These are phyloP conservation scores for Spisula subtruncata DNA, from an alignment of 2,888 invertebrate genomes.

Conservation along the genomic window DNA sequence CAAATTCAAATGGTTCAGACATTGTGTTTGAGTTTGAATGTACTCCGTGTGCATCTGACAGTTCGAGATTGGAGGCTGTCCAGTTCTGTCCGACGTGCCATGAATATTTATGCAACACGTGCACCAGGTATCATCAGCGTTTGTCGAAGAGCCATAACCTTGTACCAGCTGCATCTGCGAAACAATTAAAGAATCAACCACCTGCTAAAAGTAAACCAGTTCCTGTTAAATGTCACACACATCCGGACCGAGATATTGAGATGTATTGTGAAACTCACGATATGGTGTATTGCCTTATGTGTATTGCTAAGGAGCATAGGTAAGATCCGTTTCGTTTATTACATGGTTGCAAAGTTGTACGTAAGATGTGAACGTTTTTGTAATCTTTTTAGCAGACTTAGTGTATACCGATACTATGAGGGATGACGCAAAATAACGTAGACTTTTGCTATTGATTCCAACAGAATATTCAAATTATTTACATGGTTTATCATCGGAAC, in stretches of 20 bases:
- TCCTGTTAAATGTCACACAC: conserved; percentile 1
- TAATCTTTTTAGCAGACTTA: too few species aligned
- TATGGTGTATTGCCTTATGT: conserved; percentile 18
- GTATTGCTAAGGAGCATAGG: conserved; percentile 19
- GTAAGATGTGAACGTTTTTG: too few species aligned
- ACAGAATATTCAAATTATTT: too few species aligned
- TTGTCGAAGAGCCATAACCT: not conserved
- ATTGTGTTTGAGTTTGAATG: conserved; percentile 17
- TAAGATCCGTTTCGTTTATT: not conserved
- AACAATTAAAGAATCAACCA: not conserved
- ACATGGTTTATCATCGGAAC: too few species aligned
- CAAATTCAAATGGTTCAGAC: conserved; percentile 7
- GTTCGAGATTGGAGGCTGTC: not conserved
- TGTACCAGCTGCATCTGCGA: not conserved
- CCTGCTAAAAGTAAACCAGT: not conserved
- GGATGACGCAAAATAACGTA: too few species aligned
- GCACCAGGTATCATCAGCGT: not conserved
- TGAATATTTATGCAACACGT: not conserved
- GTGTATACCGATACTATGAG: too few species aligned
- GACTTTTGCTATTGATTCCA: too few species aligned
- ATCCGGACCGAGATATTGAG: conserved; percentile 19
- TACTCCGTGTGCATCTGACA: conserved; percentile 19
- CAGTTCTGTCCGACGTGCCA: conserved; percentile 23
- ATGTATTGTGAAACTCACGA: conserved; percentile 29
- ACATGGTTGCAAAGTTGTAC: too few species aligned